Evolutionary conservation across 2,888 invertebrate genomes (phyloP).

Genomic region (Mechanitis mazaeus): DNA sequence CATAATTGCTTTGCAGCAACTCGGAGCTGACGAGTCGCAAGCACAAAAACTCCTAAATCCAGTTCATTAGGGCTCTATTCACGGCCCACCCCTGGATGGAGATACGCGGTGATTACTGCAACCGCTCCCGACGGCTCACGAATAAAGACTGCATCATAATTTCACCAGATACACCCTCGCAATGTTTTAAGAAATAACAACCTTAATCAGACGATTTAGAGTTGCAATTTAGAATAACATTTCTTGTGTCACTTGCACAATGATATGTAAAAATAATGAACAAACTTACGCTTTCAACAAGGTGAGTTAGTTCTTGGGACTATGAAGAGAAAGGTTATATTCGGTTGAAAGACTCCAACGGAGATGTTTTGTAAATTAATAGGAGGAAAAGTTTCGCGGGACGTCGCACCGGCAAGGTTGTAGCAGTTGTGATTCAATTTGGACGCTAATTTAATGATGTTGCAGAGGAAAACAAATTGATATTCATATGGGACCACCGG

Average conservation of each 20-base stretch:
- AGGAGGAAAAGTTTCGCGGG: constrained; percentile 75
- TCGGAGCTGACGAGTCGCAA: constrained; percentile 68
- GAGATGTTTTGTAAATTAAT: constrained; percentile 76
- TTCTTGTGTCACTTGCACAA: constrained; percentile 70
- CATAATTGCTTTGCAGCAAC: constrained; percentile 74
- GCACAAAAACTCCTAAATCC: constrained; percentile 77
- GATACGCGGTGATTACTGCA: constrained; percentile 78
- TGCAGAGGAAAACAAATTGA: constrained; percentile 74
- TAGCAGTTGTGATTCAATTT: constrained; percentile 77
- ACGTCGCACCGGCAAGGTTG: constrained; percentile 71
- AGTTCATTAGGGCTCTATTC: constrained; percentile 77
- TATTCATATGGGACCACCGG: constrained; percentile 73
- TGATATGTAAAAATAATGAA: constrained; percentile 77
- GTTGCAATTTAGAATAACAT: constrained; percentile 50
- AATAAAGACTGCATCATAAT: constrained; percentile 78
- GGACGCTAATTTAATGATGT: constrained; percentile 76
- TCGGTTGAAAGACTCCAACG: constrained; percentile 41
- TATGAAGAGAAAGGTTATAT: constrained; percentile 44
- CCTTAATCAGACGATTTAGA: constrained; percentile 50
- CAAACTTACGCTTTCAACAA: constrained; percentile 56
- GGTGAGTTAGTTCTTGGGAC: constrained; percentile 54
- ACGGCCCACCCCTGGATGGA: constrained; percentile 74
- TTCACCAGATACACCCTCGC: constrained; percentile 73
- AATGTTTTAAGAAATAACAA: constrained; percentile 46
- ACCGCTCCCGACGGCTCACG: constrained; percentile 77